phyloP scores from a whole-genome alignment of 2,113 vertebrate species.

The Brienomyrus longianalis region DNA sequence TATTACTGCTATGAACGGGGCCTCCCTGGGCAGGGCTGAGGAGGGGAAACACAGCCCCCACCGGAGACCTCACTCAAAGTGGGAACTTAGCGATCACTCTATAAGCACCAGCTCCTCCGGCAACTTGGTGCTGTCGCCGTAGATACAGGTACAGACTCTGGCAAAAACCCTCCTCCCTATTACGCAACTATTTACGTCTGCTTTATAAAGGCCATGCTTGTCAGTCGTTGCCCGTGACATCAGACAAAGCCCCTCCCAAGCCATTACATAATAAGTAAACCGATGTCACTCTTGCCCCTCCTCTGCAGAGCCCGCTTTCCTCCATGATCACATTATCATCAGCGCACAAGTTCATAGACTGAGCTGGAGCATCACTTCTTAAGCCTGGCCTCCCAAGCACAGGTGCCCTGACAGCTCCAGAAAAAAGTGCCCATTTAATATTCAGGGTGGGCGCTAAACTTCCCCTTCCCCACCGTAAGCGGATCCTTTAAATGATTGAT shows the following conservation, averaged over 20 bases:
- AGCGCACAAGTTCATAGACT: background rate
- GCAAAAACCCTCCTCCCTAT: background rate
- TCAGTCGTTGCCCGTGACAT: background rate
- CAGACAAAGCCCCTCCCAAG: background rate
- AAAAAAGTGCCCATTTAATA: background rate
- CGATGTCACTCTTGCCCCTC: background rate
- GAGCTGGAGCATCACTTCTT: background rate
- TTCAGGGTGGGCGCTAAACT: constrained; percentile 38
- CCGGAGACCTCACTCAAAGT: background rate
- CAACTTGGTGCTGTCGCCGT: background rate
- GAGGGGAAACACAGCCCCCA: background rate
- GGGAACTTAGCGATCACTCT: background rate
- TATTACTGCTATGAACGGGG: background rate
- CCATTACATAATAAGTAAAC: background rate
- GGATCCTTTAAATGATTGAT: constrained; percentile 53
- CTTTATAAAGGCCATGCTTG: background rate
- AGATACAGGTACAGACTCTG: background rate
- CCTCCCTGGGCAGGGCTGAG: background rate
- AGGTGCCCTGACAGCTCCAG: background rate
- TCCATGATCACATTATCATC: background rate
- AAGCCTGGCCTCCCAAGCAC: background rate
- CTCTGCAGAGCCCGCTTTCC: background rate
- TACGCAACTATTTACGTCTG: background rate
- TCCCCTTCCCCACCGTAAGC: constrained; percentile 32
- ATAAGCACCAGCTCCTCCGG: background rate